phyloP scores from a whole-genome alignment of 2,113 vertebrate species.

The Anhinga rufa region DNA sequence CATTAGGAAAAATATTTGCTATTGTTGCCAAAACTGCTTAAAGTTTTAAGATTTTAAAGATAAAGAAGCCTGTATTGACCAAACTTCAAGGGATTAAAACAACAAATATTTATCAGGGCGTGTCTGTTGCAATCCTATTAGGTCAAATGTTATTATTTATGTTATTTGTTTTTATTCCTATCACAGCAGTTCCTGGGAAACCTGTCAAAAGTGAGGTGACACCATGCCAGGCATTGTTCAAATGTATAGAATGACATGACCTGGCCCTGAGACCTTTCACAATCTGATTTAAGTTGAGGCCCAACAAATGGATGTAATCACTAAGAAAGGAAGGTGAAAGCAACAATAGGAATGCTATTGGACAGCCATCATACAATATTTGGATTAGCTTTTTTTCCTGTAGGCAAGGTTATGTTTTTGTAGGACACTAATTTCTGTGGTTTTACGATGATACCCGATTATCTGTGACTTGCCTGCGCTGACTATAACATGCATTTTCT shows the following conservation, averaged over 20 bases:
- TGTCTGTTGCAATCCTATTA: not conserved
- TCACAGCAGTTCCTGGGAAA: not conserved
- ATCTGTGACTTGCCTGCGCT: not conserved
- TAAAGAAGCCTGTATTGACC: not conserved
- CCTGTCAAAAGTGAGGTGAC: not conserved
- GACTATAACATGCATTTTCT: not conserved
- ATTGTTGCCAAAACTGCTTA: not conserved
- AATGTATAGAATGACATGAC: not conserved
- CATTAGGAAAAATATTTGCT: not conserved
- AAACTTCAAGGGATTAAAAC: not conserved
- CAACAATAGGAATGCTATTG: not conserved
- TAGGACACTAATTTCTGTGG: not conserved
- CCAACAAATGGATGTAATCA: not conserved
- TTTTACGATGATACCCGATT: not conserved
- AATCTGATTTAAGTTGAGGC: not conserved
- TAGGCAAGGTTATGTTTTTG: not conserved
- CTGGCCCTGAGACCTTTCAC: slow-evolving; percentile 14
- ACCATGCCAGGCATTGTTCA: not conserved
- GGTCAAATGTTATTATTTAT: not conserved
- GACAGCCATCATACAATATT: not conserved
- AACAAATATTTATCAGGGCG: not conserved
- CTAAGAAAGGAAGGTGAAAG: not conserved
- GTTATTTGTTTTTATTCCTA: not conserved
- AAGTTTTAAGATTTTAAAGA: not conserved
- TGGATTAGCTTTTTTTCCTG: not conserved